Evolutionary conservation across 2,113 vertebrate genomes (phyloP).

Genomic region (Spheniscus mendiculus): DNA sequence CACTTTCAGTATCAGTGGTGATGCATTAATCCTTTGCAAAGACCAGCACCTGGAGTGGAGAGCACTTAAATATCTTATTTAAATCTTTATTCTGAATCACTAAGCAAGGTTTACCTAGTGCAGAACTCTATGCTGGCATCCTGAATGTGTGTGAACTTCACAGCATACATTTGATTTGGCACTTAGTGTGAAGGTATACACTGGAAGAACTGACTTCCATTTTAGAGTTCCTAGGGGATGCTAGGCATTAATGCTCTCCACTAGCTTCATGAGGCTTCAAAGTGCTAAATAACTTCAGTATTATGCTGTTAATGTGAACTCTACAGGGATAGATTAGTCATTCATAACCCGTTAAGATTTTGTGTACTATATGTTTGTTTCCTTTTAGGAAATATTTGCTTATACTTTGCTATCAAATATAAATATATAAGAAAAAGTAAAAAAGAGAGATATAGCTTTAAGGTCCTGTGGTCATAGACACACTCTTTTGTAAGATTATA

Average conservation of each 20-base stretch:
- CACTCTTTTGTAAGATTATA: not conserved
- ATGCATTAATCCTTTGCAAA: not conserved
- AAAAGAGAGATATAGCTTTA: not conserved
- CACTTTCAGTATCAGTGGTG: not conserved
- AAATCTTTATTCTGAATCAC: not conserved
- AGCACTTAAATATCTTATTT: not conserved
- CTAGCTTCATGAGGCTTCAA: not conserved
- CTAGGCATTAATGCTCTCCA: not conserved
- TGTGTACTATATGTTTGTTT: not conserved
- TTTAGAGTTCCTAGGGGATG: not conserved
- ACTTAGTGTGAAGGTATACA: not conserved
- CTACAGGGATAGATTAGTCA: not conserved
- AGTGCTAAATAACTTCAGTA: not conserved
- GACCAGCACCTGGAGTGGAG: not conserved
- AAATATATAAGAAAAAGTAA: not conserved
- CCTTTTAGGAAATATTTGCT: not conserved
- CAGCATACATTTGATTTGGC: not conserved
- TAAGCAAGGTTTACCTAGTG: not conserved
- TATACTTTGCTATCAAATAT: not conserved
- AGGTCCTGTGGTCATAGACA: not conserved
- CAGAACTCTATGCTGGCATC: not conserved
- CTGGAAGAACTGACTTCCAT: not conserved
- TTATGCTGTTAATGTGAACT: not conserved
- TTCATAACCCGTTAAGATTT: not conserved
- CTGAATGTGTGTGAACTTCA: not conserved